Conservation (phyloP, 2,797 vertebrate species). For the Clarias pachynema region DNA sequence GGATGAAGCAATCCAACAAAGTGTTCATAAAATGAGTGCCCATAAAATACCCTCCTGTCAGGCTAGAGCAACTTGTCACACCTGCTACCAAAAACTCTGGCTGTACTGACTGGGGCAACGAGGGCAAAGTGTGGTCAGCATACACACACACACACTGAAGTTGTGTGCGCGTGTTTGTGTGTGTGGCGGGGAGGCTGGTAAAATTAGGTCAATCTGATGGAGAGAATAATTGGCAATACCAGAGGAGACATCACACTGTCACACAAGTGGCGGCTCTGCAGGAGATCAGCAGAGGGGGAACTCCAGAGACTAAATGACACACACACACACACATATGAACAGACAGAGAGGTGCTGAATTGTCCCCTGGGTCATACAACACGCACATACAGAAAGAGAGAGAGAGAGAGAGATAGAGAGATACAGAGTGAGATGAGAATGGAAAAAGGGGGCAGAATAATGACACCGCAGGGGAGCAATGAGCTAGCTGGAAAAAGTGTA, state of each 20-base stretch:
- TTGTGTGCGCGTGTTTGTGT: background rate
- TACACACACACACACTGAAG: background rate
- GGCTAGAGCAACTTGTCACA: constrained; percentile 24
- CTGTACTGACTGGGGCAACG: constrained; percentile 36
- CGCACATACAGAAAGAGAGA: constrained; percentile 23
- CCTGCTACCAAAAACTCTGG: constrained; percentile 35
- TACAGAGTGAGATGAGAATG: constrained; percentile 14
- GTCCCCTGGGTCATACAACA: constrained; percentile 43
- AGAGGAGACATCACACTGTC: constrained; percentile 54
- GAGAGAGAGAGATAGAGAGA: constrained; percentile 13
- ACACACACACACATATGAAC: constrained; percentile 25
- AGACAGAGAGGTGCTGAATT: constrained; percentile 53
- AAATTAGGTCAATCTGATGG: constrained; percentile 57
- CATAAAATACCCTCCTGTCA: constrained; percentile 52
- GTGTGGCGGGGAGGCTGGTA: constrained; percentile 31
- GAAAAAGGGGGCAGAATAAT: constrained; percentile 42
- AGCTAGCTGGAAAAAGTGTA: constrained; percentile 32
- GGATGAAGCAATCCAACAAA: constrained; percentile 56
- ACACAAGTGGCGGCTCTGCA: constrained; percentile 49
- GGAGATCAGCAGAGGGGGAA: constrained; percentile 50
- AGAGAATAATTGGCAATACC: constrained; percentile 58
- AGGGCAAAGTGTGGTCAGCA: constrained; percentile 33
- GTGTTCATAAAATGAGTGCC: constrained; percentile 60
- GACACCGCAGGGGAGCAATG: constrained; percentile 46
- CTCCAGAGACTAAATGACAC: constrained; percentile 52